Conservation (phyloP, 2,888 invertebrate species). For the Drosophila hamatofila region DNA sequence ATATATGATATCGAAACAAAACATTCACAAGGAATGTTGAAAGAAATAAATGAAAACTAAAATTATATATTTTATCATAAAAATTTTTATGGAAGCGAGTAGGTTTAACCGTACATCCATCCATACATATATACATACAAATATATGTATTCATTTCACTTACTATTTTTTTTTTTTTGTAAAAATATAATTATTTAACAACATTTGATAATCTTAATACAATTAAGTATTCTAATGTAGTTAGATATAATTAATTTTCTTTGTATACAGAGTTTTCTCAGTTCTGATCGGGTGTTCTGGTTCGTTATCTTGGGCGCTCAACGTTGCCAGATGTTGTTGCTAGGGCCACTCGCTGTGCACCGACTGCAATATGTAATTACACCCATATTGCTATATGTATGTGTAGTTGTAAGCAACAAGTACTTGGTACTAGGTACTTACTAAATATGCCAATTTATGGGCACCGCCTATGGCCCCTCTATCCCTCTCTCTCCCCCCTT, state of each 20-base stretch:
- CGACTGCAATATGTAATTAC: conserved; percentile 10
- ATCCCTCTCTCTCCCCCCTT: neutral
- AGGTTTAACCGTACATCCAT: too few relatives aligned
- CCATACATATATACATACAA: neutral
- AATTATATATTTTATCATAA: too few relatives aligned
- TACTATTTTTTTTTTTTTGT: too few relatives aligned
- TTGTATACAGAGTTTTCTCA: neutral
- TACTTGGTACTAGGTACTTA: conserved; percentile 31
- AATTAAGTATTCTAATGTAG: too few relatives aligned
- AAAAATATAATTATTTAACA: too few relatives aligned
- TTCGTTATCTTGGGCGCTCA: neutral
- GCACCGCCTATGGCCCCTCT: conserved; percentile 29
- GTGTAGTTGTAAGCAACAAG: conserved; percentile 13
- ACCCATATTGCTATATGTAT: conserved; percentile 2
- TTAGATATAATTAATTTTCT: neutral
- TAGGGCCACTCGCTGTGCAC: neutral
- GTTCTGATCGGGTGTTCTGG: neutral
- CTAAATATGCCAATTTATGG: conserved; percentile 28
- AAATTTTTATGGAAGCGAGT: too few relatives aligned
- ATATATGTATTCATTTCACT: too few relatives aligned
- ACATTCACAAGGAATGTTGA: too few relatives aligned
- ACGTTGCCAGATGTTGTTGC: conserved; percentile 16
- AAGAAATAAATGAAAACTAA: too few relatives aligned
- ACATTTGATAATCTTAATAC: too few relatives aligned
- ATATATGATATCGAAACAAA: too few relatives aligned